Conservation (phyloP, 2,797 vertebrate genomes). For the Acrossocheilus wenchowensis region DNA sequence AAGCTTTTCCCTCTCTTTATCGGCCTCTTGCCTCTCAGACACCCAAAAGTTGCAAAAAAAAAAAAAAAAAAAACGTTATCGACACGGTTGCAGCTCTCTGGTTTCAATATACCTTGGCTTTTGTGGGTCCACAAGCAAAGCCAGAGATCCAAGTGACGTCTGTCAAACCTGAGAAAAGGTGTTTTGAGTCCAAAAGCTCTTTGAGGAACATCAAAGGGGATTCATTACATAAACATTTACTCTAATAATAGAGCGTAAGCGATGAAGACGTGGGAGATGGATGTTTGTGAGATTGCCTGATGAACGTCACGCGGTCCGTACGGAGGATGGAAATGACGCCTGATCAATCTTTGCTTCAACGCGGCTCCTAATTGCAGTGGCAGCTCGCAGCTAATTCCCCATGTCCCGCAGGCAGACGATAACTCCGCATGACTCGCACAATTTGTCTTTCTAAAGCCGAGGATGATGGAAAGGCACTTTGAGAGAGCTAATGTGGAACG, state of each 20-base stretch:
- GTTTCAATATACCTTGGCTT: constrained; percentile 12
- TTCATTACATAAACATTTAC: constrained; percentile 25
- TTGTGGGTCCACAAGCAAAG: constrained; percentile 19
- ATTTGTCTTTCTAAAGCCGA: constrained; percentile 44
- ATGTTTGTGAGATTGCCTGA: constrained; percentile 23
- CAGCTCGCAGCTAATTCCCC: constrained; percentile 36
- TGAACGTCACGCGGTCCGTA: background rate
- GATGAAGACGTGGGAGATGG: constrained; percentile 15
- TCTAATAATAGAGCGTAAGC: constrained; percentile 10
- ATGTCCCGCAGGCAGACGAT: constrained; percentile 34
- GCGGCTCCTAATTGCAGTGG: constrained; percentile 34
- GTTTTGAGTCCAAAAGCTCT: constrained; percentile 11
- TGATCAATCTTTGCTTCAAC: constrained; percentile 39
- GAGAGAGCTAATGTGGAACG: constrained; percentile 8
- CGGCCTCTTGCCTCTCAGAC: constrained; percentile 15
- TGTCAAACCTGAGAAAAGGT: constrained; percentile 35
- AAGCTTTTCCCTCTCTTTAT: constrained; percentile 36
- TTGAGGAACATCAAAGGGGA: constrained; percentile 10
- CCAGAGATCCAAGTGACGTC: constrained; percentile 2
- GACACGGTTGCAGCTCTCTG: constrained; percentile 36
- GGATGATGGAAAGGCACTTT: constrained; percentile 22
- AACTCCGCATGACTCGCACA: constrained; percentile 12
- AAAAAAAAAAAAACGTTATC: background rate
- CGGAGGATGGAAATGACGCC: constrained; percentile 19
- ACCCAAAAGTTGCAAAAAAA: constrained; percentile 18